A percentile compares a stretch with the other conserved stretches of the same genome.
Evolutionary conservation across 2,888 invertebrate species (phyloP).

Genomic region (Drosophila austrosaltans): DNA sequence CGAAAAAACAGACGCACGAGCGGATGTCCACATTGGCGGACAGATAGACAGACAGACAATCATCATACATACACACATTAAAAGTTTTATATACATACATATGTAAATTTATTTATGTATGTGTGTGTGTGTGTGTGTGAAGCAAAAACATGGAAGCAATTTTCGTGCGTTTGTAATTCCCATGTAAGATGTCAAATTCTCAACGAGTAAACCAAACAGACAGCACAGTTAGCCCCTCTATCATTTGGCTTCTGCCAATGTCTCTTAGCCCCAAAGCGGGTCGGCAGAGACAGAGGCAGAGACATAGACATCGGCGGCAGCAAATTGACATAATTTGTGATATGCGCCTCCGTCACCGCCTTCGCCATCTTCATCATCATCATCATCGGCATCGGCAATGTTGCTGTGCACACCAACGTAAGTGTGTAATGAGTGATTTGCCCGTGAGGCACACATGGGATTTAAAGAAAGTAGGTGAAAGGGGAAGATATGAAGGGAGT

Average conservation of each 20-base stretch:
- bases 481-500: not conserved
- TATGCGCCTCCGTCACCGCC: slow-evolving; percentile 44
- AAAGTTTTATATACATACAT: slow-evolving; percentile 19
- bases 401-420: slow-evolving; percentile 61
- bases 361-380: slow-evolving; percentile 19
- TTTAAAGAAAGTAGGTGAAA: slow-evolving; percentile 9
- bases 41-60: slow-evolving; percentile 28
- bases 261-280: slow-evolving; percentile 42
- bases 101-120: not conserved
- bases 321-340: slow-evolving; percentile 79
- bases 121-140: slow-evolving; percentile 26
- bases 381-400: slow-evolving; percentile 29
- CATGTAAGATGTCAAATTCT: slow-evolving; percentile 77
- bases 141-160: slow-evolving; percentile 73
- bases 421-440: slow-evolving; percentile 79
- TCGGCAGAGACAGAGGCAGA: slow-evolving; percentile 14
- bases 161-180: slow-evolving; percentile 77
- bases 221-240: slow-evolving; percentile 40
- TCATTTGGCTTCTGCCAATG: slow-evolving; percentile 35
- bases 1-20: slow-evolving; percentile 38
- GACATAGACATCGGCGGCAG: slow-evolving; percentile 32
- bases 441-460: slow-evolving; percentile 64
- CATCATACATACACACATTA: slow-evolving; percentile 22
- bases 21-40: slow-evolving; percentile 19
- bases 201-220: slow-evolving; percentile 47